Base-by-base conservation (phyloP, 1,140 invertebrate genomes). In the Heliothis subflexa region DNA sequence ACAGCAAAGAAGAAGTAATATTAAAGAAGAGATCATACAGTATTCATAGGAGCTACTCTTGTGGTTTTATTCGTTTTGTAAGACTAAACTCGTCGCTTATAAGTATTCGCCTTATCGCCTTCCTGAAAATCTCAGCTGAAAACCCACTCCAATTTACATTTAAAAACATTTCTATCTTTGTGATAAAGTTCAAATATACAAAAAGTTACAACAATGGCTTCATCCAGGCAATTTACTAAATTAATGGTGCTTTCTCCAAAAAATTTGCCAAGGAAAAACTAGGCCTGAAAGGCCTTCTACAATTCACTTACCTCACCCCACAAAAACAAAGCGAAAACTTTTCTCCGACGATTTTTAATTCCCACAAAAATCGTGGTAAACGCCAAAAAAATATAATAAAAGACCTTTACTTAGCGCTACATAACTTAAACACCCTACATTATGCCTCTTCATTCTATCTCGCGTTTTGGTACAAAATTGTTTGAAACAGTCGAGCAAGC, bases 351-450 rank as follows among this genome's bases (percentile, higher is more conserved):
- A 71, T 33, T 57, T 75, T 75, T 75, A 62, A 62, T 62, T 75
- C 47, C 25, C 73, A 13, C 50, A 78, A 74, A 78, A 81, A 81
- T 78, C 75, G 55, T 62, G 50, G 75, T 78, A 73, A 78, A 78
- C 47, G 64, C 78, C 74, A 25, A 80, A 83, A 78, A 82, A 81
- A 83, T 79, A 82, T 83, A 83, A 84, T 83, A 83, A 84, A 87
- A 80, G 78, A 81, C 73, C 83, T 85, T 84, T 80, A 87, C 82
- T 85, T 83, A 84, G 76, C 85, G 81, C 77, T 81, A 87, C 85
- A 90, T 85, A 87, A 85, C 85, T 90, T 88, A 88, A 89, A 89
- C 89, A 85, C 82, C 80, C 83, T 83, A 85, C 87, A 87, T 88
- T 88, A 86, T 85, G 83, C 85, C 80, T 81, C 83, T 73, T 85